Evolutionary conservation across 2,888 invertebrate species (phyloP), one percentile per base, ranked within the genome.

Genomic region (Odontocerum albicorne): DNA sequence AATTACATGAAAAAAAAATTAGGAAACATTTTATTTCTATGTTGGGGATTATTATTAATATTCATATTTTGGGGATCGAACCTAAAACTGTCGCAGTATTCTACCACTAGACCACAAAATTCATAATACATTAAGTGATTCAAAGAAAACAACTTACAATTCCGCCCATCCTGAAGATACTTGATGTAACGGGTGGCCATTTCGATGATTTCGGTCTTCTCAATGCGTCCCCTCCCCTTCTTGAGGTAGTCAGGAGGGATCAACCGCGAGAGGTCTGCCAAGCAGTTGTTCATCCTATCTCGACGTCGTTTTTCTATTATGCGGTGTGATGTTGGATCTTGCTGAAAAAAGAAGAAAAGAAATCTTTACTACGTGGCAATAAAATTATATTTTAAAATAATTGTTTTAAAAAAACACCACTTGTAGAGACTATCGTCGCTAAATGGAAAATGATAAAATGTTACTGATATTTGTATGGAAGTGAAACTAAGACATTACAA

Each of bases 141-240:
- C 27, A 27, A 27, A 2, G 4, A 44, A 22, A 27, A 20, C 6
- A 19, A 33, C 55, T 36, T 21, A 55, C 55, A 38, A 12, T 38
- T 15, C 15, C 3, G 15, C 39, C 31, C 17, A 59, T 86, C 87
- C 68, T 95, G 93, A 58, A 97, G 77, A 72, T 89, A 89, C 69
- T 93, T 92, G 75, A 97, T 87, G 67, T 96, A 95, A 53, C 92
- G 86, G 61, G 96, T 96, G 35, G 96, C 96, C 95, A 96, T 95
- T 75, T 97, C 96, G 55, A 97, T 96, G 58, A 97, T 96, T 77
- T 97, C 96, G 0, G 96, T 96, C 75, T 97, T 97, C 71, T 97
- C 97, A 43, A 97, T 92, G 35, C 97, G 82, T 12, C 96, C 96
- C 49, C 96, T 85, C 4, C 96, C 96, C 72, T 96, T 96, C 72